Evolutionary conservation across 2,113 vertebrate genomes (phyloP), one percentile per base, ranked within the genome.

Genomic region (Paralichthys olivaceus): DNA sequence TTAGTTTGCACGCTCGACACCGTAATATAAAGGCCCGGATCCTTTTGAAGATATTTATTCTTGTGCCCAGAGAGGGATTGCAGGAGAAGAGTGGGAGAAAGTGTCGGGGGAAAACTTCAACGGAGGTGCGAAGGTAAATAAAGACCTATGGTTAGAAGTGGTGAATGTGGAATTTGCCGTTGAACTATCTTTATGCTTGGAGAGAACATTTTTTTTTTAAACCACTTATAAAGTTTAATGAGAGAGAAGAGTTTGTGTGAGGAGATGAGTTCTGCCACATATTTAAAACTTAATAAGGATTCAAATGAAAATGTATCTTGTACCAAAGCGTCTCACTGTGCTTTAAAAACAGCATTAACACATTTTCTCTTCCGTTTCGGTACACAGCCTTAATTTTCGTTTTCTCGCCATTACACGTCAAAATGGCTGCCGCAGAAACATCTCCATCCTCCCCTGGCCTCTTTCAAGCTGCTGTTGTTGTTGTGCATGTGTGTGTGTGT

Each of bases 1-100:
- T 86, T 81, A 79, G 71, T 76, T 76, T 84, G 67, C 83, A 72
- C 51, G 66, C 79, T 63, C 51, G 32, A n/a, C 57, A 40, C 61
- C 61, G 64, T 66, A 78, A 69, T 80, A 68, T 47, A 73, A 26
- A 64, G 43, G 72, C 77, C 67, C 34, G 49, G n/a, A 64, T 80
- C 76, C 69, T 79, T 85, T 83, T 87, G 59, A 75, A 83, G 84
- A 67, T 75, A n/a, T 90, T 86, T 86, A 85, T 81, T 82, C 79
- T 67, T 79, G 77, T 58, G 69, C 54, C 13, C 58, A 11, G 67
- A 59, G 66, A 43, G 69, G 62, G 79, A 76, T 82, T 66, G 75
- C 61, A 3, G 25, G 49, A 29, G 61, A 25, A 40, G 75, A 65
- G 62, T 56, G 4, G 65, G 57, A n/a, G 28, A 53, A 73, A 23